Conservation (phyloP, 1,140 invertebrate species). For the Eriosoma lanigerum region DNA sequence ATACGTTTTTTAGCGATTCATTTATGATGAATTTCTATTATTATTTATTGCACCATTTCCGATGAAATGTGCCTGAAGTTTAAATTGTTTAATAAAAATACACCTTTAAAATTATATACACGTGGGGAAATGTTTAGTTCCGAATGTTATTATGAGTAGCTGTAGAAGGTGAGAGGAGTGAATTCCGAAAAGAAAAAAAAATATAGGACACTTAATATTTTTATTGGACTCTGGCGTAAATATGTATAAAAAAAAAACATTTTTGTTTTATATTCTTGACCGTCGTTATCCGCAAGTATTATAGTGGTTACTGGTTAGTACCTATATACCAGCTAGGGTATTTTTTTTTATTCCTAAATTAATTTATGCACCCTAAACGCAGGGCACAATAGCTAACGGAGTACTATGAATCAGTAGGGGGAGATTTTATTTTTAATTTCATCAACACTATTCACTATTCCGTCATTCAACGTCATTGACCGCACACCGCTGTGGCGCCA, state of each 20-base stretch:
- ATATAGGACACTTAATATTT: constrained; percentile 11
- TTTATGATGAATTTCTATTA: too few relatives aligned
- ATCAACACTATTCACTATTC: constrained; percentile 3
- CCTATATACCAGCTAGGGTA: neutral
- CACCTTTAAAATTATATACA: neutral
- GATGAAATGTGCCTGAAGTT: too few relatives aligned
- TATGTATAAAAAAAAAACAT: neutral
- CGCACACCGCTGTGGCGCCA: neutral
- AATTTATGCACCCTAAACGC: constrained; percentile 38
- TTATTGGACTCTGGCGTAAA: constrained; percentile 35
- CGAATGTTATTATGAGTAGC: neutral
- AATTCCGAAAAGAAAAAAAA: neutral
- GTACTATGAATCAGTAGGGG: neutral
- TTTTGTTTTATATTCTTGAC: constrained; percentile 40
- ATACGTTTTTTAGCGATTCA: too few relatives aligned
- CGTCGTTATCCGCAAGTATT: constrained; percentile 12
- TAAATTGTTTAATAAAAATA: constrained; percentile 3
- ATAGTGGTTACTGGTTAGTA: neutral
- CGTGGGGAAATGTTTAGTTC: neutral
- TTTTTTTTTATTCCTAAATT: neutral
- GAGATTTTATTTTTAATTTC: constrained; percentile 13
- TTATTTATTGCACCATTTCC: neutral
- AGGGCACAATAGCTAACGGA: neutral
- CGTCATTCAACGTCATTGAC: neutral
- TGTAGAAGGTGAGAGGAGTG: neutral